phyloP scores from a whole-genome alignment of 2,113 vertebrate species.

The Cavia porcellus region DNA sequence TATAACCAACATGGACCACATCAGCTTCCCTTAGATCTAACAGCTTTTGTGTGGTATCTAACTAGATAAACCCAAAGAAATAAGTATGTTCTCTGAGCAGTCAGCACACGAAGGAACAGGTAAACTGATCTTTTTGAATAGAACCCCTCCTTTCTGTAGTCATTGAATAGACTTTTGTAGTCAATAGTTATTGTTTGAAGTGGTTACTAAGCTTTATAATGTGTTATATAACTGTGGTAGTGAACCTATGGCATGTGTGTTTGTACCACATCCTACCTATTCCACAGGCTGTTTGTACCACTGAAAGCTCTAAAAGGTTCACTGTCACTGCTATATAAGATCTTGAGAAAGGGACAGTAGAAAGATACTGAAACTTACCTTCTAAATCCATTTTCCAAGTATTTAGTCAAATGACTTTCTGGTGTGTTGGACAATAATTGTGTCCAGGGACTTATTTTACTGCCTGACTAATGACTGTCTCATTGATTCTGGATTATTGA shows the following conservation, averaged over 20 bases:
- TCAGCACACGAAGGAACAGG: neutral
- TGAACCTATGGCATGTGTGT: neutral
- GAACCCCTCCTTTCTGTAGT: neutral
- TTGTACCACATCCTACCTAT: too few species aligned
- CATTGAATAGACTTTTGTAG: neutral
- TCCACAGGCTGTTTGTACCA: neutral
- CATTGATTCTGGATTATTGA: slow-evolving; percentile 58
- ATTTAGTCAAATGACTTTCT: slow-evolving; percentile 54
- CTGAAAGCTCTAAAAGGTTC: neutral
- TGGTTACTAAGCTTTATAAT: slow-evolving; percentile 31
- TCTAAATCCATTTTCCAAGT: slow-evolving; percentile 50
- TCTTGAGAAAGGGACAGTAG: slow-evolving; percentile 2
- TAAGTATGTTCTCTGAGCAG: neutral
- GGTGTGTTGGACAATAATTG: slow-evolving; percentile 50
- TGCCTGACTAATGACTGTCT: slow-evolving; percentile 56
- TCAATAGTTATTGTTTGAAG: neutral
- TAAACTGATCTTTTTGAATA: neutral
- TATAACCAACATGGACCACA: neutral
- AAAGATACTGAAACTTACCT: slow-evolving; percentile 29
- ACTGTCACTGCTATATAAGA: neutral
- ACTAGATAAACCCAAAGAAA: neutral
- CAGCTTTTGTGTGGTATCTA: neutral
- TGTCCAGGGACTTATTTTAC: slow-evolving; percentile 60
- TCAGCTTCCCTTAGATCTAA: neutral
- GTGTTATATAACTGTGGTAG: neutral